A percentile compares a stretch with the other conserved stretches of the same genome.
Conservation (phyloP, 2,888 invertebrate species). For the Chaitophorus viminalis region DNA sequence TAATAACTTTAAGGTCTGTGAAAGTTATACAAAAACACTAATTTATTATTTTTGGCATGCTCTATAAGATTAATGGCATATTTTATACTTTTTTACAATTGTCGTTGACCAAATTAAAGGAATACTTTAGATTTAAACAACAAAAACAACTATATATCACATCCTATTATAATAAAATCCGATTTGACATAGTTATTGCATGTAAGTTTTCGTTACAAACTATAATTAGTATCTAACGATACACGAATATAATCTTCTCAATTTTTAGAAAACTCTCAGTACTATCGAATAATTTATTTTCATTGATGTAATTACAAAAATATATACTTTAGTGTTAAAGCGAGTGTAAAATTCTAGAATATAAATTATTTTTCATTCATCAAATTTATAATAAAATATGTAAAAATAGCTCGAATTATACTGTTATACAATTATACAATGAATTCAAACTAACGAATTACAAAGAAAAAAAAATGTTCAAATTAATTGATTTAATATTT, state of each 20-base stretch:
- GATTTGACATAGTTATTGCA: slow-evolving; percentile 20
- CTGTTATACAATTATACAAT: no score
- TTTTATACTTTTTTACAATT: neutral
- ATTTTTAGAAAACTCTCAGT: neutral
- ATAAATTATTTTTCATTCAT: no score
- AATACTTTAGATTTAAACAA: slow-evolving; percentile 26
- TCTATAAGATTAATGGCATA: slow-evolving; percentile 9
- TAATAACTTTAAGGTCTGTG: neutral
- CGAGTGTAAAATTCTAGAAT: no score
- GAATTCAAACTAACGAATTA: neutral
- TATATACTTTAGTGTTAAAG: neutral
- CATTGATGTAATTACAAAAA: neutral
- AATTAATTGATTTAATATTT: no score
- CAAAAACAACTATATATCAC: slow-evolving; percentile 38
- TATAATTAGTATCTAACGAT: neutral
- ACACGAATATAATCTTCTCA: neutral
- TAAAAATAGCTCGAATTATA: no score
- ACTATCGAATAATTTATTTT: slow-evolving; percentile 1
- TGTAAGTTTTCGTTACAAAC: neutral
- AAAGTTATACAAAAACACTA: neutral
- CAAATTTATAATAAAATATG: no score
- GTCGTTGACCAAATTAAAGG: slow-evolving; percentile 34
- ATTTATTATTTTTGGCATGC: slow-evolving; percentile 45
- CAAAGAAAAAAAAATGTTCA: no score
- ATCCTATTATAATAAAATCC: slow-evolving; percentile 27